Evolutionary conservation across 2,797 vertebrate species (phyloP).

Genomic region (Lagorchestes hirsutus): DNA sequence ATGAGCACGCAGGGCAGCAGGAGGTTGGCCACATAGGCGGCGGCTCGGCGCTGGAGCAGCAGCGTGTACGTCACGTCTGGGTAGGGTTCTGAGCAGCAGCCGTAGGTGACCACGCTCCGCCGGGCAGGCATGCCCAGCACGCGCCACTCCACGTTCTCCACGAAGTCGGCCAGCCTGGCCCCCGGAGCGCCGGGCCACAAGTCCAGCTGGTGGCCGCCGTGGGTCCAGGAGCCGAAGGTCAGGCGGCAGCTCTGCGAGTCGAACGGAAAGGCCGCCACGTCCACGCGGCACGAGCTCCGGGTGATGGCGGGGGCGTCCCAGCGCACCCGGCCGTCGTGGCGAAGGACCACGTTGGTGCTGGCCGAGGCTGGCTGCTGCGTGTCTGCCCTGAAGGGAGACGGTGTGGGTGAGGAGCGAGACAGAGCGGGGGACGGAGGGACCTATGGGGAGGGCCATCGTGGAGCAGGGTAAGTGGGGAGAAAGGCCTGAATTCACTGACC

Average conservation of each 20-base stretch:
- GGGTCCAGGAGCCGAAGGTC: constrained; percentile 95
- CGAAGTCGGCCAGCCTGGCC: constrained; percentile 91
- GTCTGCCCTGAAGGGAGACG: constrained; percentile 84
- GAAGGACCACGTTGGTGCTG: constrained; percentile 93
- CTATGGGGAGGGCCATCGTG: neutral
- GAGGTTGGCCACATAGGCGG: constrained; percentile 96
- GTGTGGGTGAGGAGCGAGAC: neutral
- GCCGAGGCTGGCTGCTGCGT: constrained; percentile 90
- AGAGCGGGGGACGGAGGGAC: neutral
- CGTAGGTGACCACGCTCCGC: constrained; percentile 91
- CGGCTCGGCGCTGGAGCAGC: constrained; percentile 90
- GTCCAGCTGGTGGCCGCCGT: constrained; percentile 94
- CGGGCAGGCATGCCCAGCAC: constrained; percentile 93
- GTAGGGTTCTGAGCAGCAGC: constrained; percentile 95
- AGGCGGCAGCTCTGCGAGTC: constrained; percentile 91
- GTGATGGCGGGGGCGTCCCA: constrained; percentile 95
- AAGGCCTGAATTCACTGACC: neutral
- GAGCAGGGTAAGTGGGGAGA: neutral
- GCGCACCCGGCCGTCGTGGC: constrained; percentile 89
- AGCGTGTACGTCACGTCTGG: constrained; percentile 94
- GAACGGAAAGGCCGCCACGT: constrained; percentile 94
- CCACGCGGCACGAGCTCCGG: constrained; percentile 94
- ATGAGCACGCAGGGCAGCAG: constrained; percentile 95
- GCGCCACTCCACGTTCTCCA: constrained; percentile 96
- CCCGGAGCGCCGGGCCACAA: constrained; percentile 86